Evolutionary conservation across 2,888 invertebrate genomes (phyloP), one percentile per base, ranked within the genome.

Genomic region (Actias luna): DNA sequence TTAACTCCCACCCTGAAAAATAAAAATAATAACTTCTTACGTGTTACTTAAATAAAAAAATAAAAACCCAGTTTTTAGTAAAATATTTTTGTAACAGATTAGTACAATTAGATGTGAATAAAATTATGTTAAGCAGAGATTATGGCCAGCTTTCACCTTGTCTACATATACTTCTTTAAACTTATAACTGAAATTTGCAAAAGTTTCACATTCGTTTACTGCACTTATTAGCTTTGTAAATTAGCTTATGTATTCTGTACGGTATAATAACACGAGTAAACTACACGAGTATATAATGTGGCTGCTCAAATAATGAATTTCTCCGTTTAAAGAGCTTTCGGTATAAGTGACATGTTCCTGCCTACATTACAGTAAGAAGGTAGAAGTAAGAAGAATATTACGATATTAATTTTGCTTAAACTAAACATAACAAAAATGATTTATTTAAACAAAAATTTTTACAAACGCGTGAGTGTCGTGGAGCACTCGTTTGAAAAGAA

Each of bases 1-100:
- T 95, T 77, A 98, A 94, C 91, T 97, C 97, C 98, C 98, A 98
- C 82, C 97, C 98, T 98, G 95, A 61, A 95, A 95, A 82, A 79
- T 12, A 25, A 50, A 50, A 25, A 50, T 12, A 22, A 3, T 2
- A 25, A 50, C 4, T 10, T 1, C 25, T 50, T 50, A 10, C 25
- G 7, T 3, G 12, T 50, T 50, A 46, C 22, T 1, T 46, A 2
- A 22, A 2, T 22, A 18, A 10, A 22, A 25, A 2, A 50, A 25
- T 50, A 50, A 25, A 25, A 25, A 0, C n/a, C 1, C 5, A 10
- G 12, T 12, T 10, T 25, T 25, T 12, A 12, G n/a, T n/a, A n/a
- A n/a, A n/a, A n/a, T n/a, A n/a, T n/a, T n/a, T 42, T 16, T 18
- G 18, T 42, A 18, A 42, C 7, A 42, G 7, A 42, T 42, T 16